phyloP scores from a whole-genome alignment of 1,140 invertebrate species.

The Aethina tumida region DNA sequence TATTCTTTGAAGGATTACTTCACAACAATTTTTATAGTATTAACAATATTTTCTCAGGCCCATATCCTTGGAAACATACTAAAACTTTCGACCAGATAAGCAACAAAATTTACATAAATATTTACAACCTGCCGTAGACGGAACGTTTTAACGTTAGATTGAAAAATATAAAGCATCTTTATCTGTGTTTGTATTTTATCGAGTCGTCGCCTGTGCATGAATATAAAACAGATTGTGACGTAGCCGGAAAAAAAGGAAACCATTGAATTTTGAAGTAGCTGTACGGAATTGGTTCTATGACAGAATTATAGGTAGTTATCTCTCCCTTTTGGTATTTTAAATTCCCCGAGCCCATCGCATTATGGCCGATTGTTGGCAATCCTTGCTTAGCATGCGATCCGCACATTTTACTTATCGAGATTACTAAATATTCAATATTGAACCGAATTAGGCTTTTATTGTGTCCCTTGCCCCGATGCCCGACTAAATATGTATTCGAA shows the following conservation, averaged over 20 bases:
- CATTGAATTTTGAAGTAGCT: conserved; percentile 5
- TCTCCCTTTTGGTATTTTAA: conserved; percentile 15
- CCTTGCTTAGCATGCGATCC: conserved; percentile 18
- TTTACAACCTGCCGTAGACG: conserved; percentile 3
- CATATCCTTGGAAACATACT: too few relatives aligned
- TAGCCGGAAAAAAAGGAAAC: conserved; percentile 5
- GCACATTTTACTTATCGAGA: conserved; percentile 19
- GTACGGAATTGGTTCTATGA: conserved; percentile 15
- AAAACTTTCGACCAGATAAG: too few relatives aligned
- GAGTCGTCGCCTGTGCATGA: conserved; percentile 19
- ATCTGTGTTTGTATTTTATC: conserved; percentile 26
- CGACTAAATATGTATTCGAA: too few relatives aligned
- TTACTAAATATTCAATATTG: conserved; percentile 23
- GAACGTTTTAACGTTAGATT: conserved; percentile 14
- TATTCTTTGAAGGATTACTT: too few relatives aligned
- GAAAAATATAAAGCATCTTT: conserved; percentile 24
- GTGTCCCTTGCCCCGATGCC: conserved; percentile 15
- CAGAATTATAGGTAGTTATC: conserved; percentile 24
- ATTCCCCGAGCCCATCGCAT: conserved; percentile 11
- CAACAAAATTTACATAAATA: conserved; percentile 11
- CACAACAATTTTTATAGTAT: too few relatives aligned
- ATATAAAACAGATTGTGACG: conserved; percentile 25
- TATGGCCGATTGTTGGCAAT: conserved; percentile 18
- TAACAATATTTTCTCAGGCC: too few relatives aligned
- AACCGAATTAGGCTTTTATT: conserved; percentile 23